phyloP scores from a whole-genome alignment of 2,797 vertebrate species.

The Cottoperca gobio region DNA sequence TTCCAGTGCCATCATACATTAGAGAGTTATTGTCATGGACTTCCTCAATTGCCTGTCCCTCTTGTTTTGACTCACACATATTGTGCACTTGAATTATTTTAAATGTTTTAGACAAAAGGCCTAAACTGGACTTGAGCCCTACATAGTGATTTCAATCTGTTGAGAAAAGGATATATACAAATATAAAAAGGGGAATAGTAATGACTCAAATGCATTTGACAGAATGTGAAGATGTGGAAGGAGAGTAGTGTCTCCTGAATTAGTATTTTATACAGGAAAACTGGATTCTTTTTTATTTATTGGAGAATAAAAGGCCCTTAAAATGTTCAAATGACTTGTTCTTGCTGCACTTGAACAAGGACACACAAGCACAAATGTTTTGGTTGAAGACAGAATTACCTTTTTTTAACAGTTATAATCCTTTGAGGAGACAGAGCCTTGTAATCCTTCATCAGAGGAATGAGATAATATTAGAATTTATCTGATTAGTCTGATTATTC shows the following conservation, averaged over 20 bases:
- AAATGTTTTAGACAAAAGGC: background rate
- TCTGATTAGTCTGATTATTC: background rate
- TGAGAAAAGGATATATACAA: background rate
- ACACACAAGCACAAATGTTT: background rate
- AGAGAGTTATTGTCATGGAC: background rate
- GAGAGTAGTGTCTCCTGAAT: background rate
- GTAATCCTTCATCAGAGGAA: background rate
- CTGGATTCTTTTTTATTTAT: accelerated
- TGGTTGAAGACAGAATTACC: background rate
- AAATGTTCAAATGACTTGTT: background rate
- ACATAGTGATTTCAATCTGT: background rate
- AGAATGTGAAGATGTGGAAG: background rate
- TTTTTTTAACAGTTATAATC: background rate
- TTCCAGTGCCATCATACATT: background rate
- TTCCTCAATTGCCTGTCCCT: background rate
- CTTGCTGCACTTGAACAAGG: background rate
- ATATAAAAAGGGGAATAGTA: background rate
- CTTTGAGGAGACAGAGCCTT: background rate
- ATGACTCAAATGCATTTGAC: background rate
- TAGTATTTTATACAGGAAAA: background rate
- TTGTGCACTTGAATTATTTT: background rate
- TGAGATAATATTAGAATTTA: background rate
- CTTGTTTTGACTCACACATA: background rate
- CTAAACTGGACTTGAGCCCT: background rate
- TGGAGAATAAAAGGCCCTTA: accelerated